phyloP scores from a whole-genome alignment of 1,140 invertebrate genomes.

The Periplaneta americana region DNA sequence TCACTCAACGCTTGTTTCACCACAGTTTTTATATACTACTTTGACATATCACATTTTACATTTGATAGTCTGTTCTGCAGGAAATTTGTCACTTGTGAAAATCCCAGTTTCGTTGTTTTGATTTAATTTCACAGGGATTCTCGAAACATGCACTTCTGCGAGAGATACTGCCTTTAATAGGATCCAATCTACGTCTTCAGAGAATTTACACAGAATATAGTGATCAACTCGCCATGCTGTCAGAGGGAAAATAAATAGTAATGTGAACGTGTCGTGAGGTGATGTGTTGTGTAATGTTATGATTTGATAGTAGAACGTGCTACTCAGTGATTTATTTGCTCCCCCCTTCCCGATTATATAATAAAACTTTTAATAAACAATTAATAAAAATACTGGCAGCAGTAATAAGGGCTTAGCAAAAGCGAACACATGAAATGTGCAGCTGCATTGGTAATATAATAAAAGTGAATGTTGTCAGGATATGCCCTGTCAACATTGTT shows the following conservation, averaged over 20 bases:
- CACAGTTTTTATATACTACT: background rate
- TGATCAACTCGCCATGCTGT: constrained; percentile 12
- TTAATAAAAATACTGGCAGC: background rate
- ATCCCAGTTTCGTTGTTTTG: background rate
- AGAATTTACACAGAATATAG: constrained; percentile 18
- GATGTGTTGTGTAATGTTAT: background rate
- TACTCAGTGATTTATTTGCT: background rate
- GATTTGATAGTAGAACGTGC: too few relatives aligned
- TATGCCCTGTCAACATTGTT: too few relatives aligned
- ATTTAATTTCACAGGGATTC: constrained; percentile 1
- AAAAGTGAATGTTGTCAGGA: too few relatives aligned
- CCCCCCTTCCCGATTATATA: background rate
- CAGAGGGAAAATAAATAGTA: background rate
- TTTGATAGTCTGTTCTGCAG: background rate
- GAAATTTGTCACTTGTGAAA: background rate
- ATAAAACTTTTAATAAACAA: background rate
- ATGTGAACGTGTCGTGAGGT: background rate
- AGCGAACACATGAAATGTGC: too few relatives aligned
- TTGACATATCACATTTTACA: background rate
- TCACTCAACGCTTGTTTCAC: background rate
- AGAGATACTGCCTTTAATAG: constrained; percentile 12
- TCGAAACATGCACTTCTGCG: constrained; percentile 14
- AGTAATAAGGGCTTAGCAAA: too few relatives aligned
- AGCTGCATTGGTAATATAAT: too few relatives aligned
- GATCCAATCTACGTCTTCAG: constrained; percentile 13